Conservation (phyloP, 2,113 vertebrate genomes). For the Psittacula cyanocephala region DNA sequence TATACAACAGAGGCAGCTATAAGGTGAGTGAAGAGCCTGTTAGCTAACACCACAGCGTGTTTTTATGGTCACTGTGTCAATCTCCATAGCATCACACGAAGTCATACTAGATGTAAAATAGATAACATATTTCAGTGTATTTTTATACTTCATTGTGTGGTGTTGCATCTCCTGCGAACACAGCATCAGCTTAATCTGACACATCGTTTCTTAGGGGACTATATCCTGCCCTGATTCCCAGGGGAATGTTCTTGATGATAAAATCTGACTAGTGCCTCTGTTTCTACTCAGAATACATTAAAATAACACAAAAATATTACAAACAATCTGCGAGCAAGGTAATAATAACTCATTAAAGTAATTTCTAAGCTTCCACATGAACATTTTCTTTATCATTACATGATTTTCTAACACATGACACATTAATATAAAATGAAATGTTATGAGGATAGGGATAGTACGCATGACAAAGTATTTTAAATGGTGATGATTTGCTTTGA, state of each 20-base stretch:
- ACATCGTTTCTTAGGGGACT: constrained; percentile 37
- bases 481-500: constrained; percentile 52
- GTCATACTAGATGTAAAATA: not conserved
- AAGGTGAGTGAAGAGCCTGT: not conserved
- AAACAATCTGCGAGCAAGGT: constrained; percentile 40
- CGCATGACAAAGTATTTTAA: constrained; percentile 59
- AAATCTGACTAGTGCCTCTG: constrained; percentile 55
- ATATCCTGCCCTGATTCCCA: constrained; percentile 39
- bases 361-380: constrained; percentile 56
- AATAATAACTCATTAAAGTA: constrained; percentile 65
- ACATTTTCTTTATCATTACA: constrained; percentile 56
- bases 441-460: constrained; percentile 28
- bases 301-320: constrained; percentile 60
- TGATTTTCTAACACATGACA: constrained; percentile 59
- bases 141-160: not conserved
- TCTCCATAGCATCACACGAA: not conserved
- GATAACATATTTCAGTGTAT: not conserved
- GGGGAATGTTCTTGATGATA: constrained; percentile 56
- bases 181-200: constrained; percentile 1
- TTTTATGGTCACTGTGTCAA: not conserved
- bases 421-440: constrained; percentile 57
- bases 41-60: not conserved
- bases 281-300: constrained; percentile 62
- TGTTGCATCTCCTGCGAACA: not conserved
- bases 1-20: not conserved